Conservation (phyloP, 2,113 vertebrate genomes). For the Podocnemis expansa region DNA sequence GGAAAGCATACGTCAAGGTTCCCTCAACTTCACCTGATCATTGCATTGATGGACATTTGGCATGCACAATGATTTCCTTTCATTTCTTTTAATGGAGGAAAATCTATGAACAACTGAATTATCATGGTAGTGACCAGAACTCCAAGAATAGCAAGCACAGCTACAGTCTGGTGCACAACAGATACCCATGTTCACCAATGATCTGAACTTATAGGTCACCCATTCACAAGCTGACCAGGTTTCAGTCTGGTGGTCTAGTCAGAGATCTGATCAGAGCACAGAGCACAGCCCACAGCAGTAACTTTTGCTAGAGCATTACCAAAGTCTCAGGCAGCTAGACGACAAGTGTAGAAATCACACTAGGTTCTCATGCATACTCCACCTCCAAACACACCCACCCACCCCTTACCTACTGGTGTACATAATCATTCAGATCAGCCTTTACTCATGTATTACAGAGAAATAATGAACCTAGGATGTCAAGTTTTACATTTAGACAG, state of each 20-base stretch:
- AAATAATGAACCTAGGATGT: background rate
- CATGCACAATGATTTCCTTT: background rate
- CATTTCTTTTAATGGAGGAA: background rate
- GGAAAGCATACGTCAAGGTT: background rate
- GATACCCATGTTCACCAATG: background rate
- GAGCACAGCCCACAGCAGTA: background rate
- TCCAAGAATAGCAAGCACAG: rapidly evolving
- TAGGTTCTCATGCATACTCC: background rate
- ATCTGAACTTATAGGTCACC: background rate
- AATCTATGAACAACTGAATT: background rate
- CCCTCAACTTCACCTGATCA: background rate
- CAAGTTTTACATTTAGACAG: background rate
- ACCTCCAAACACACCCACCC: background rate
- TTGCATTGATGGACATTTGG: background rate
- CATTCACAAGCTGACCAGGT: background rate
- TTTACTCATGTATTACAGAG: background rate
- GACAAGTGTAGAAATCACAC: background rate
- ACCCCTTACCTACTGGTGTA: background rate
- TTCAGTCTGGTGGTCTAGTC: background rate
- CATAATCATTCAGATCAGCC: background rate
- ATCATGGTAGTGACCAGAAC: background rate
- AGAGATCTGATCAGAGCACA: background rate
- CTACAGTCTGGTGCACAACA: background rate
- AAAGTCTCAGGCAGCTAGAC: background rate
- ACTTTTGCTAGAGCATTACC: background rate